Evolutionary conservation across 2,113 vertebrate genomes (phyloP).

Genomic region (Aphyosemion australe): DNA sequence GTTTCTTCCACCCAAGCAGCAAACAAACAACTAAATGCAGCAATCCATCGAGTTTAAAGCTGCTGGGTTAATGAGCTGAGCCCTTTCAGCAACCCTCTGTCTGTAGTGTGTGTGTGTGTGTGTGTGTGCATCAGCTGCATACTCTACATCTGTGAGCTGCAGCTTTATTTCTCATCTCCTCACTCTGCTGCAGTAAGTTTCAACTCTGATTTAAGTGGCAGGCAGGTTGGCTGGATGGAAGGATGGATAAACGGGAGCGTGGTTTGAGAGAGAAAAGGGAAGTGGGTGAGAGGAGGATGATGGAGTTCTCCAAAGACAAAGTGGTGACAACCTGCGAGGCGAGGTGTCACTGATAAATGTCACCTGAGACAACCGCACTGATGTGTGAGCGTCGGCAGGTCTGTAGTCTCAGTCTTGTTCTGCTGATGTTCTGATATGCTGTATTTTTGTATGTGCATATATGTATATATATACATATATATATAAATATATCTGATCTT

Average conservation of each 20-base stretch:
- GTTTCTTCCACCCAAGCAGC: conserved; percentile 10
- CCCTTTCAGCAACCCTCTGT: conserved; percentile 31
- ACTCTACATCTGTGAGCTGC: neutral
- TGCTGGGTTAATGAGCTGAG: conserved; percentile 47
- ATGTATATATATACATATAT: no score
- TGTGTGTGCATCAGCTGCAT: neutral
- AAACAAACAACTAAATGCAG: conserved; percentile 29
- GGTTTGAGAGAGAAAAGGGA: conserved; percentile 12
- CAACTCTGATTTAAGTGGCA: conserved; percentile 26
- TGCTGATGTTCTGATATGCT: conserved; percentile 5
- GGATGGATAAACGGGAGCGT: conserved; percentile 4
- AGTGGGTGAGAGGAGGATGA: conserved; percentile 26
- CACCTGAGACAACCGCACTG: conserved; percentile 32
- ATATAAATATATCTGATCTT: no score
- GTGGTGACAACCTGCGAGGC: conserved; percentile 29
- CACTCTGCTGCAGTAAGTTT: conserved; percentile 26
- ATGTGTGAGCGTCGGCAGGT: conserved; percentile 22
- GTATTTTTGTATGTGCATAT: no score
- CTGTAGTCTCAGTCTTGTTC: neutral
- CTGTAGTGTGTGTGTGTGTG: neutral
- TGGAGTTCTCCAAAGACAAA: conserved; percentile 42
- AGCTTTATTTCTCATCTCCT: conserved; percentile 17
- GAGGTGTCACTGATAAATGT: conserved; percentile 55
- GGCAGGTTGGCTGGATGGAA: conserved; percentile 21
- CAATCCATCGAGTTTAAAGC: conserved; percentile 25